These are phyloP conservation scores for Clarias fuscus DNA, from an alignment of 2,797 vertebrate genomes.

Conservation along the genomic window DNA sequence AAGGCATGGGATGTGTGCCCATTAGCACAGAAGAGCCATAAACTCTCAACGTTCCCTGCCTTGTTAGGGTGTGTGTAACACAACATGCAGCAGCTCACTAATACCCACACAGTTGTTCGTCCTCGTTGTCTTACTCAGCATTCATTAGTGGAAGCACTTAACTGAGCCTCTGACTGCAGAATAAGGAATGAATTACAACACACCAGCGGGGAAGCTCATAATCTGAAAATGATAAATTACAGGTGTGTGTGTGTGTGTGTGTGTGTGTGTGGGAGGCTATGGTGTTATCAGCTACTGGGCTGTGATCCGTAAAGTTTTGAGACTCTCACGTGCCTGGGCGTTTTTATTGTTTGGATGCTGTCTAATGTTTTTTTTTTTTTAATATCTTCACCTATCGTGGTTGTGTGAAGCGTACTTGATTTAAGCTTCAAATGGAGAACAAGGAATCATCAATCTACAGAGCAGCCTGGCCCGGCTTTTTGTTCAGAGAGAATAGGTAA, in stretches of 20 bases:
- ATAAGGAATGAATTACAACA: background rate
- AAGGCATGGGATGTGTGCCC: background rate
- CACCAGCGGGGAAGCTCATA: slow-evolving; percentile 12
- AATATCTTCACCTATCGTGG: too few relatives aligned
- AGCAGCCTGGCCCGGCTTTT: background rate
- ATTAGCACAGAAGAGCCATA: background rate
- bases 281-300: background rate
- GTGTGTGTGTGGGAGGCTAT: too few relatives aligned
- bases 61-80: slow-evolving; percentile 2
- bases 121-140: background rate
- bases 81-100: slow-evolving; percentile 7
- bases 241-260: background rate
- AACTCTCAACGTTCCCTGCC: background rate
- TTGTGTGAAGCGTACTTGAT: background rate
- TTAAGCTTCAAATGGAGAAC: background rate
- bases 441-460: background rate
- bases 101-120: slow-evolving; percentile 10
- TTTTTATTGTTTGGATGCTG: background rate
- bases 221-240: slow-evolving; percentile 10
- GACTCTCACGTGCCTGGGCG: background rate
- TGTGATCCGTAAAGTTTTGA: background rate
- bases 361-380: too few relatives aligned
- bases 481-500: background rate
- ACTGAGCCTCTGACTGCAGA: slow-evolving; percentile 8
- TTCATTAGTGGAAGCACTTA: slow-evolving; percentile 4